These are phyloP conservation scores for Leucopternis melanops DNA, from an alignment of 2,113 vertebrate species.

Conservation along the genomic window DNA sequence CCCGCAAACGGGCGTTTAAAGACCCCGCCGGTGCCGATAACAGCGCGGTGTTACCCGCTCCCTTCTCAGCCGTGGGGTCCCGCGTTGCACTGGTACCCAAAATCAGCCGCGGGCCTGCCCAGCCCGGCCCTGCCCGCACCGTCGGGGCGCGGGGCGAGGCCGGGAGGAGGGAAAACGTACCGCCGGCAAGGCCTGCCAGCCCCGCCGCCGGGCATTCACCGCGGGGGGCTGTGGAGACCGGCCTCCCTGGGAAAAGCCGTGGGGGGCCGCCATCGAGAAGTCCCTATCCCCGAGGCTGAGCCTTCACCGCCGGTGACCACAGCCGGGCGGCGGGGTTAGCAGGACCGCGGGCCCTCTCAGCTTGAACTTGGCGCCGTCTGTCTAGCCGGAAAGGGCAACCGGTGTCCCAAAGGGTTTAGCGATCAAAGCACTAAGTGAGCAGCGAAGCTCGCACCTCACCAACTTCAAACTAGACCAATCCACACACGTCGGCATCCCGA, in stretches of 20 bases:
- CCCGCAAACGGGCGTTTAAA: neutral
- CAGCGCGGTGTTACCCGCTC: rapidly evolving
- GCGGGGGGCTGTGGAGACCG: neutral
- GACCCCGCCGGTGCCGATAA: neutral
- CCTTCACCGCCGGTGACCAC: neutral
- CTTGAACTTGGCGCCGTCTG: conserved; percentile 46
- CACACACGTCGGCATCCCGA: neutral
- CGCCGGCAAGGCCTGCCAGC: too few species aligned
- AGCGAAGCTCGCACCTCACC: neutral
- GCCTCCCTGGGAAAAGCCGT: neutral
- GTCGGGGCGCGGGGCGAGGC: neutral
- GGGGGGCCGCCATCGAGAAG: neutral
- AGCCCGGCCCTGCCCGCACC: too few species aligned
- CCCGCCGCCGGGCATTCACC: neutral
- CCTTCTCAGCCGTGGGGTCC: neutral
- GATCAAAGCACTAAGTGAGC: neutral
- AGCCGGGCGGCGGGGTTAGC: neutral
- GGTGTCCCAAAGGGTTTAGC: neutral
- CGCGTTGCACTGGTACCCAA: neutral
- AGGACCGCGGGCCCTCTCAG: neutral
- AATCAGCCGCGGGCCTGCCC: neutral
- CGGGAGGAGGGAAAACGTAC: neutral
- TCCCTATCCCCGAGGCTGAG: neutral
- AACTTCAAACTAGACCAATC: neutral
- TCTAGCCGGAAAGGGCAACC: neutral